Evolutionary conservation across 1,140 invertebrate species (phyloP), one percentile per base, ranked within the genome.

Genomic region (Scaptomyza graminum): DNA sequence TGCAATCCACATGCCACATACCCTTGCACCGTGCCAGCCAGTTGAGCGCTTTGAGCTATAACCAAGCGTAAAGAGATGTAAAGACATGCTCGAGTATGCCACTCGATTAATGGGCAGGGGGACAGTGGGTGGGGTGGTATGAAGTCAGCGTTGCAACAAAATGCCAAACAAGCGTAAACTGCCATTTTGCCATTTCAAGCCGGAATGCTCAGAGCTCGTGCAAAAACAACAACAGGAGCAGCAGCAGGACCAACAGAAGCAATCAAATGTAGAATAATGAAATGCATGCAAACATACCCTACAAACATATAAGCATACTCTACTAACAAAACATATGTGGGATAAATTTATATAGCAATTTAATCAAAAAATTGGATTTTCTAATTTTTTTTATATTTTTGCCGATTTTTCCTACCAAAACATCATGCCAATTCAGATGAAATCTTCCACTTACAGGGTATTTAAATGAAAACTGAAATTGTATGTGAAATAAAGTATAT

Each of bases 41-140:
- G 60, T 63, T 49, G 41, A 16, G 25, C 51, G 75, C 65, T 76
- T 76, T 81, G 72, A 54, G 63, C 67, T 51, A 79, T 72, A 82
- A 28, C 75, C 76, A 88, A 88, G 83, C 83, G 83, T 83, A 83
- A 88, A 87, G 65, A 87, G 83, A 88, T 87, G 83, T 87, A 87
- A 87, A 87, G 83, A 87, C 83, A 87, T 87, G 72, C 76, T 89
- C 60, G 66, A 87, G 83, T 71, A 37, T 70, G 79, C 83, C 79
- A 88, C 82, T 87, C 82, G 77, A 87, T 87, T 83, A 62, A 46
- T 16, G 50, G 67, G 66, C 70, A 82, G 84, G 74, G 25, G 39
- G 3, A 13, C 18, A 22, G 54, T 7, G 39, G 6, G 2, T 18
- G 39, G 11, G 41, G 41, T 18, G 4, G 12, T 12, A 12, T 51